These are phyloP conservation scores for Rhodinocichla rosea DNA, from an alignment of 2,113 vertebrate genomes.

Conservation along the genomic window DNA sequence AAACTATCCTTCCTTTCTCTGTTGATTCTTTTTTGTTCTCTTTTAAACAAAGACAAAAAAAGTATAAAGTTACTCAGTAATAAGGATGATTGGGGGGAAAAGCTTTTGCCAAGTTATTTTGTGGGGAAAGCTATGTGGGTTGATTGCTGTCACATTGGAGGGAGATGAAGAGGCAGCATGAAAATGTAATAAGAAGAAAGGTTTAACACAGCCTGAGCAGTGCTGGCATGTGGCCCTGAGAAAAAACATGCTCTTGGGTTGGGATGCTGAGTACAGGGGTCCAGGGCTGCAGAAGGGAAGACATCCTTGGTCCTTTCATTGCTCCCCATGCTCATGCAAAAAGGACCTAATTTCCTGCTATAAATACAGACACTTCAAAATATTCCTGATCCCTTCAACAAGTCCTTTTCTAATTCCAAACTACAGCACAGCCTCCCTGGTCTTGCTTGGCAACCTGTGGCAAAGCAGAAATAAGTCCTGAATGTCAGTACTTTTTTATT, in stretches of 20 bases:
- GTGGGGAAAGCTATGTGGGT: neutral
- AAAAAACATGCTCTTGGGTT: neutral
- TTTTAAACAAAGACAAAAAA: neutral
- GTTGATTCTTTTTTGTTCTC: neutral
- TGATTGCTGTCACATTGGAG: neutral
- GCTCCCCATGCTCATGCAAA: neutral
- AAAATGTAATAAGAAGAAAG: neutral
- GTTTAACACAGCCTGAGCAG: neutral
- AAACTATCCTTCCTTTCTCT: neutral
- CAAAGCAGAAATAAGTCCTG: neutral
- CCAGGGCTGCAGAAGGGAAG: neutral
- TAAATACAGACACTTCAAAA: neutral
- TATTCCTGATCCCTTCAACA: conserved; percentile 2
- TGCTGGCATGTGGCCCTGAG: neutral
- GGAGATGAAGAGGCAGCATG: neutral
- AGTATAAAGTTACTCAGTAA: neutral
- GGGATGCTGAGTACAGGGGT: neutral
- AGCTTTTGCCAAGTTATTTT: neutral
- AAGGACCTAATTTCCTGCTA: neutral
- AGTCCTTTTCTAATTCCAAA: neutral
- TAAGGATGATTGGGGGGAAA: neutral
- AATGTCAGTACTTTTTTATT: neutral
- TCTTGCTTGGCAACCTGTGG: neutral
- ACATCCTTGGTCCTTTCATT: neutral
- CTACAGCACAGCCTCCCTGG: neutral